These are phyloP conservation scores for Campopleginae sp. DNA, from an alignment of 2,888 invertebrate species.

Conservation along the genomic window DNA sequence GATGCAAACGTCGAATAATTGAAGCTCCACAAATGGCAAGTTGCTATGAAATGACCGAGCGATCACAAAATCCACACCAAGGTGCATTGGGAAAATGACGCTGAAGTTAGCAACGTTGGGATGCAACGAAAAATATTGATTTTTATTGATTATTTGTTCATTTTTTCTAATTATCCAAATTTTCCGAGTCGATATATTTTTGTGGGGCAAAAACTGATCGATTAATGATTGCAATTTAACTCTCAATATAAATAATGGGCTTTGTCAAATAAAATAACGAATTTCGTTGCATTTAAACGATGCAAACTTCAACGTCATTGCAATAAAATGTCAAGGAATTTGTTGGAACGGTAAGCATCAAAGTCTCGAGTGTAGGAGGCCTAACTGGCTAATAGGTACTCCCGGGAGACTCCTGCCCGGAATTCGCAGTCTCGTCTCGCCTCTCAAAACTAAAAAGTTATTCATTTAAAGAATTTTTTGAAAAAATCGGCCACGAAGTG, in stretches of 20 bases:
- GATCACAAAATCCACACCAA: neutral
- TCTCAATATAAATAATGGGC: too few relatives aligned
- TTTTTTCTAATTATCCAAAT: too few relatives aligned
- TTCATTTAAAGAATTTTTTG: neutral
- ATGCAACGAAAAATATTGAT: too few relatives aligned
- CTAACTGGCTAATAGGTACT: neutral
- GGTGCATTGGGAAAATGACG: too few relatives aligned
- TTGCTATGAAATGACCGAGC: constrained; percentile 18
- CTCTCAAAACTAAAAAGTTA: neutral
- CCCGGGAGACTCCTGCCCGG: neutral
- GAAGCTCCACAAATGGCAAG: constrained; percentile 21
- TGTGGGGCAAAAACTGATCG: too few relatives aligned
- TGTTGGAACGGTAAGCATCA: constrained; percentile 27
- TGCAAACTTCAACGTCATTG: too few relatives aligned
- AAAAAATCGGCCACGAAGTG: neutral
- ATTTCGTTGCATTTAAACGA: too few relatives aligned
- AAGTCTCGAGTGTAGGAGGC: constrained; percentile 24
- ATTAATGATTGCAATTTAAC: too few relatives aligned
- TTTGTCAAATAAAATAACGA: too few relatives aligned
- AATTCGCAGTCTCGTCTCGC: neutral
- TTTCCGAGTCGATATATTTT: too few relatives aligned
- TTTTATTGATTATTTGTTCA: too few relatives aligned
- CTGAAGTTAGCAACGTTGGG: too few relatives aligned
- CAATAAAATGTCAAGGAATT: constrained; percentile 52
- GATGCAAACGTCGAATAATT: constrained; percentile 25